Evolutionary conservation across 2,797 vertebrate species (phyloP), one percentile per base, ranked within the genome.

Genomic region (Mormyrus hasselquistii): DNA sequence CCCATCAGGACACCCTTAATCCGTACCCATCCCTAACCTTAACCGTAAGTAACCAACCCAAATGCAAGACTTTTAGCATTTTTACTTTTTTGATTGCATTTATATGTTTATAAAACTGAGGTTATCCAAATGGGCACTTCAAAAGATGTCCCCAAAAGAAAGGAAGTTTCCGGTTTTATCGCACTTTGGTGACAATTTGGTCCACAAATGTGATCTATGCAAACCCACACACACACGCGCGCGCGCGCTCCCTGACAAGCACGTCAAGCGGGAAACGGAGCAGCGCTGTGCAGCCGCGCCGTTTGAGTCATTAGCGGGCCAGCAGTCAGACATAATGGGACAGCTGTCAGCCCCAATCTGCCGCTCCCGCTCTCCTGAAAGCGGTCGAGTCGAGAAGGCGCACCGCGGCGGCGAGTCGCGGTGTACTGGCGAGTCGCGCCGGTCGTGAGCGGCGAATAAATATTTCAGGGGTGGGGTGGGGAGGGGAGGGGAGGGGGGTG

Each of bases 261-360:
- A 8, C 47, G 19, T 79, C 73, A 41, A 79, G 73, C 52, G n/a
- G 22, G 49, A 25, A 85, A 9, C 49, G 22, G 49, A 85, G 49
- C 83, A 49, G 88, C 6, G 7, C 38, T 22, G 29, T 47, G 19
- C 55, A 57, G 82, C 82, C 62, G 88, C 12, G 22, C 38, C 41
- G 50, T 62, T 53, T 85, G 59, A 47, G 44, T 69, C 44, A 86
- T 89, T 86, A 62, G 62, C 19, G 57, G 16, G 55, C 38, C 22
- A 4, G 47, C 82, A 59, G n/a, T 86, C 82, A 89, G 49, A 65
- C 55, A 29, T 89, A 86, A 88, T 25, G 47, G 49, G 84, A 53
- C 50, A 52, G 83, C 82, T 86, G 88, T 86, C 82, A 86, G 49
- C 44, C 57, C 14, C 88, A 38, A 69, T 83, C 50, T 44, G 34